These are phyloP conservation scores for Hippocampus barbouri DNA, from an alignment of 2,113 vertebrate genomes.

Conservation along the genomic window DNA sequence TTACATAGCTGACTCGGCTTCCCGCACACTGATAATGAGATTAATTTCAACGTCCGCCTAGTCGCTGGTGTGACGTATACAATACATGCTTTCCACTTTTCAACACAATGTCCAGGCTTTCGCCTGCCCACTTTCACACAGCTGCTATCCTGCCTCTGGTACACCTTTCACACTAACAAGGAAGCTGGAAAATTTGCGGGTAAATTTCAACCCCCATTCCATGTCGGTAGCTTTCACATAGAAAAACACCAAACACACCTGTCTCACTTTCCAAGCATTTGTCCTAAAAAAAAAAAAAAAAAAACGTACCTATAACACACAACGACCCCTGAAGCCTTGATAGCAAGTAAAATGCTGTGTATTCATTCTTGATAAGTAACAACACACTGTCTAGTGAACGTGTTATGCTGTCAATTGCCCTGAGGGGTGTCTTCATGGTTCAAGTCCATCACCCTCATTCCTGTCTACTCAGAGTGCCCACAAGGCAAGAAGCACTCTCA, in stretches of 20 bases:
- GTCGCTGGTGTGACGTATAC: background rate
- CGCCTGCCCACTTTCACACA: background rate
- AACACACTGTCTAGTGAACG: slow-evolving; percentile 11
- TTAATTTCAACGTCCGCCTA: background rate
- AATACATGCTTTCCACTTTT: background rate
- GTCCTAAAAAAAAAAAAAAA: background rate
- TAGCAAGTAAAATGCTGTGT: background rate
- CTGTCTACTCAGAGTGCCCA: slow-evolving; percentile 33
- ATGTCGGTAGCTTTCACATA: background rate
- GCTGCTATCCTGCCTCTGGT: background rate
- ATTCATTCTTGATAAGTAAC: background rate
- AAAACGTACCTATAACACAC: background rate
- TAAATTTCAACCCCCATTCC: background rate
- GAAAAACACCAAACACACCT: background rate
- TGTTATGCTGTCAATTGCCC: slow-evolving; percentile 47
- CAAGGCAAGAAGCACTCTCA: slow-evolving; percentile 53
- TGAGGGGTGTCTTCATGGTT: slow-evolving; percentile 51
- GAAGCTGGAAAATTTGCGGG: background rate
- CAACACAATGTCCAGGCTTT: background rate
- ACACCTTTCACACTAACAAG: background rate
- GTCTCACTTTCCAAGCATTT: background rate
- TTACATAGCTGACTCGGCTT: background rate
- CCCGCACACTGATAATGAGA: background rate
- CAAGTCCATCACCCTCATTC: slow-evolving; percentile 39
- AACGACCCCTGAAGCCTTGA: background rate